Evolutionary conservation across 2,113 vertebrate genomes (phyloP), one percentile per base, ranked within the genome.

Genomic region (Narcine bancroftii): DNA sequence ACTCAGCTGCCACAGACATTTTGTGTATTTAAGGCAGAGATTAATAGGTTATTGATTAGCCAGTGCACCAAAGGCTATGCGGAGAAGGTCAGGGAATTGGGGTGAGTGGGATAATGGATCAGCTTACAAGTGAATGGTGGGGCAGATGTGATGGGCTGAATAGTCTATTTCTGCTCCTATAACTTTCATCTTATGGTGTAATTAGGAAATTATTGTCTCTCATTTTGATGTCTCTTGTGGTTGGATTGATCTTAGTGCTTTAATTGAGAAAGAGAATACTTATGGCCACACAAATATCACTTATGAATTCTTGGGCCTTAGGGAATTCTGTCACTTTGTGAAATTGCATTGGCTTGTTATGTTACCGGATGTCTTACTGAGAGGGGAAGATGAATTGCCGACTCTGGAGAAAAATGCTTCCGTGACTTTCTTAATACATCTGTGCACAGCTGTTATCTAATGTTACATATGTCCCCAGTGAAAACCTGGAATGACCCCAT

Each of bases 371-470:
- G 45, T 60, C 53, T 53, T 87, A 36, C 15, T 50, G 53, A 56
- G 33, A 17, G 6, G 81, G 81, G 6, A 60, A 87, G 81, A 87
- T 87, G 53, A 87, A 87, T 87, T 87, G 53, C 53, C 36, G 21
- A 33, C 81, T 63, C 53, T 60, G 56, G 53, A 60, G 53, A 87
- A 87, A 85, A 87, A 87, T 87, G 15, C 33, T 60, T 63, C 33
- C 1, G 6, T 83, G 47, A 83, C 47, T 56, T 83, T 56, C 33
- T 83, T 53, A 83, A 53, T 53, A 29, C 47, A 83, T 56, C 13
- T 53, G 79, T 87, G 81, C 81, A 87, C n/a, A 63, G 53, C 81
- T 85, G 81, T n/a, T 60, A 83, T 56, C 79, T 56, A 36, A 85
- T 87, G 81, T 60, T 60, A 19, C 17, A 11, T 29, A 87, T 87